phyloP scores from a whole-genome alignment of 2,113 vertebrate species.

The Psettodes erumei region DNA sequence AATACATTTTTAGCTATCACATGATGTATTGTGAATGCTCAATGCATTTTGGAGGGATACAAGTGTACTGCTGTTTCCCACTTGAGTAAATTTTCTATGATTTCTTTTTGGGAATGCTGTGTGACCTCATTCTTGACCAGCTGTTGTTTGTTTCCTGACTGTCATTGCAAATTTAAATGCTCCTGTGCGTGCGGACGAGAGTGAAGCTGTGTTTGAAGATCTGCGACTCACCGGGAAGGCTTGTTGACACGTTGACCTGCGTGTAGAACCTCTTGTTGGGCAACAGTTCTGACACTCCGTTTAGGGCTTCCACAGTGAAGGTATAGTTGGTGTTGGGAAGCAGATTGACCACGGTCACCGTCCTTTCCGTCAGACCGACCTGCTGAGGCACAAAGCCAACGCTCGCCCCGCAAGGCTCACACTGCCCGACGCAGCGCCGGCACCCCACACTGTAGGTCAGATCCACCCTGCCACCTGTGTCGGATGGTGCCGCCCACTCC shows the following conservation, averaged over 20 bases:
- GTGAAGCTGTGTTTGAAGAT: not conserved
- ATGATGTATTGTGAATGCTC: not conserved
- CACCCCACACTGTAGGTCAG: constrained; percentile 92
- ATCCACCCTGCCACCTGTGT: constrained; percentile 88
- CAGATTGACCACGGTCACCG: constrained; percentile 92
- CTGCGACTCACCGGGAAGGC: constrained; percentile 85
- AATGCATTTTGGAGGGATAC: not conserved
- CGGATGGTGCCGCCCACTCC: constrained; percentile 87
- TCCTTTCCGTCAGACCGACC: constrained; percentile 87
- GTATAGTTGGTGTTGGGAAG: constrained; percentile 92
- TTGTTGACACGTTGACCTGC: constrained; percentile 90
- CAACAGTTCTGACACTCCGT: constrained; percentile 90
- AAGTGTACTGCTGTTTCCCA: not conserved
- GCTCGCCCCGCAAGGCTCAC: constrained; percentile 87
- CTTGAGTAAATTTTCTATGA: constrained; percentile 1
- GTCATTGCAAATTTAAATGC: not conserved
- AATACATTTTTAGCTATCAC: not conserved
- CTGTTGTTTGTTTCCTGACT: not conserved
- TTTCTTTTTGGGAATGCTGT: not conserved
- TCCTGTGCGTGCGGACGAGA: not conserved
- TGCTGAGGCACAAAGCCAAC: constrained; percentile 94
- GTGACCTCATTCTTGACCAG: constrained; percentile 23
- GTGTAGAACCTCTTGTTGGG: constrained; percentile 84
- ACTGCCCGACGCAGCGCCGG: constrained; percentile 81
- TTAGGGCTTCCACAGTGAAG: constrained; percentile 90